These are phyloP conservation scores for Prolemur simus DNA, from an alignment of 2,113 vertebrate genomes.

Conservation along the genomic window DNA sequence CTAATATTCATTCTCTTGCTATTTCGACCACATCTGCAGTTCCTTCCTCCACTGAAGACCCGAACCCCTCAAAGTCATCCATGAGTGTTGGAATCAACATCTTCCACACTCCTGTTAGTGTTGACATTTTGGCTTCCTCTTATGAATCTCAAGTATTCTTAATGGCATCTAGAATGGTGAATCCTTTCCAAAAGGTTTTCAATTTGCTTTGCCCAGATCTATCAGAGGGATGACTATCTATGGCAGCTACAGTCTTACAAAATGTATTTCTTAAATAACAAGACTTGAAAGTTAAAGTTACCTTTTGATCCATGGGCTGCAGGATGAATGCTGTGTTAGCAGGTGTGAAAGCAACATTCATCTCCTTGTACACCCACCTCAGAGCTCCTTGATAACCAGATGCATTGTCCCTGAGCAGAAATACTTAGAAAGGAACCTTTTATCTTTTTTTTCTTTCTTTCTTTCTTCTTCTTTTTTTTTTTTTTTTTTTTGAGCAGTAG, in stretches of 20 bases:
- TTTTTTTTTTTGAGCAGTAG: neutral
- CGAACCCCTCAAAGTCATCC: neutral
- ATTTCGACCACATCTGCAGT: neutral
- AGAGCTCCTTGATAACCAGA: neutral
- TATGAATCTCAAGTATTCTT: neutral
- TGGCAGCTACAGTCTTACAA: neutral
- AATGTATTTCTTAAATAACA: neutral
- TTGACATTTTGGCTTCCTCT: neutral
- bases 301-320: neutral
- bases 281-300: neutral
- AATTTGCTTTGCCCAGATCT: neutral
- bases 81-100: neutral
- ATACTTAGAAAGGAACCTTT: neutral
- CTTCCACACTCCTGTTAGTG: neutral
- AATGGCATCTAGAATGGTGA: neutral
- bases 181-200: neutral
- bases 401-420: neutral
- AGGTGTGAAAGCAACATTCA: neutral
- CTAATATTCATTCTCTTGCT: neutral
- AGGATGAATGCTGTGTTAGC: neutral
- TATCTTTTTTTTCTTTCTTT: neutral
- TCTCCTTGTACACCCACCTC: neutral
- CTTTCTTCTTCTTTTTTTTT: neutral
- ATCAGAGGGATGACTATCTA: neutral
- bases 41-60: neutral